phyloP scores from a whole-genome alignment of 2,797 vertebrate species.

The Ptychobarbus kaznakovi region DNA sequence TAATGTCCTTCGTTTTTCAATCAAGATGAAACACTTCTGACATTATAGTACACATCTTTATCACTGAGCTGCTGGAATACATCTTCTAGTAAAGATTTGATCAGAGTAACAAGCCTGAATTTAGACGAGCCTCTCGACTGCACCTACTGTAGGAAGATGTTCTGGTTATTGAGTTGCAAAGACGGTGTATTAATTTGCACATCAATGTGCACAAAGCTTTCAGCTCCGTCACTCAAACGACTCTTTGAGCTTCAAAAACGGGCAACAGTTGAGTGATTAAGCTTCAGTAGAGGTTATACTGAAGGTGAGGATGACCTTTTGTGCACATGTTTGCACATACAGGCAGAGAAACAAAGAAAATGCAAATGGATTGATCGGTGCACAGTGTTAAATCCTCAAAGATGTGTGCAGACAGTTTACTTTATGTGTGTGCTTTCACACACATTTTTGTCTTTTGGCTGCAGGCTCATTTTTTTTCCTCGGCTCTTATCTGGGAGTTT shows the following conservation, averaged over 20 bases:
- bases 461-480: slow-evolving; percentile 35
- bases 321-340: not conserved
- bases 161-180: slow-evolving; percentile 45
- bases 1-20: not conserved
- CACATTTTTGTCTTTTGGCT: slow-evolving; percentile 45
- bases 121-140: not conserved
- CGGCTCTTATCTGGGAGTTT: slow-evolving; percentile 31
- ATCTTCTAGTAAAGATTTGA: slow-evolving; percentile 19
- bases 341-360: slow-evolving; percentile 16
- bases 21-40: not conserved
- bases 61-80: slow-evolving; percentile 2
- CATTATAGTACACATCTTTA: not conserved
- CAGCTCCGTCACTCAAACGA: slow-evolving; percentile 19
- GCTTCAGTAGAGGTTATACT: no score
- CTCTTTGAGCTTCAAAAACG: slow-evolving; percentile 40
- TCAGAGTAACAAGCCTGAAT: slow-evolving; percentile 17
- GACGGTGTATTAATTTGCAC: slow-evolving; percentile 53
- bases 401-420: slow-evolving; percentile 38
- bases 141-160: slow-evolving; percentile 16
- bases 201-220: slow-evolving; percentile 47
- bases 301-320: slow-evolving; percentile 39
- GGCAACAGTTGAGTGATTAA: slow-evolving; percentile 31
- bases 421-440: slow-evolving; percentile 15
- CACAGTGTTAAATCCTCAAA: slow-evolving; percentile 43
- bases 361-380: slow-evolving; percentile 16